Evolutionary conservation across 2,797 vertebrate species (phyloP), one percentile per base, ranked within the genome.

Genomic region (Lophotriccus pileatus): DNA sequence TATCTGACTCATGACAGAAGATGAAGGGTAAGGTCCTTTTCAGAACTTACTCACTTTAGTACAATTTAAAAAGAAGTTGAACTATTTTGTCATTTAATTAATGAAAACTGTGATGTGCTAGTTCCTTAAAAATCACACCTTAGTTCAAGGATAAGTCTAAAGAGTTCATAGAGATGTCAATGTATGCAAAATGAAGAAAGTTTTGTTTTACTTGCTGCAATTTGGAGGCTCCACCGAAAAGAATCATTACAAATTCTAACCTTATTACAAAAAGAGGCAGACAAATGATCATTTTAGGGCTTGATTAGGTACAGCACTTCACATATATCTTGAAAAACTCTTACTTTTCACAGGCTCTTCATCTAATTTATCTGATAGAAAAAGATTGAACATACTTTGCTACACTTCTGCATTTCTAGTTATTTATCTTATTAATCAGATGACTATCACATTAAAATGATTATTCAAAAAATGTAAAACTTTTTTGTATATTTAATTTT

Each of bases 241-340:
- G 10, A 66, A 59, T 92, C 30, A 95, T 94, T 96, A 96, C 60
- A 84, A 77, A 96, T 96, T 95, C 84, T 93, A 87, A 84, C 12
- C 50, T 80, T 66, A 5, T 90, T 87, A 74, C 19, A 87, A 79
- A 60, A 15, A 3, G 9, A 2, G 2, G 5, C 59, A 91, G 92
- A 78, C 70, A 89, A 89, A 91, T 62, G 49, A 68, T 92, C 16
- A 14, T 93, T 94, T 46, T 85, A 56, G 11, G 66, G 63, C 50
- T 75, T 96, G 86, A 96, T 95, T 96, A 94, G 41, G 43, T 88
- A 74, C 36, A 92, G 47, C 11, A 67, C 34, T 95, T 87, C 10
- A 67, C 39, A 46, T 75, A 82, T 6, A 25, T 72, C 37, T 91
- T 50, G 20, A 14, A 93, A 95, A 95, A 75, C 16, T 84, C 34